These are phyloP conservation scores for Campylorhamphus procurvoides DNA, from an alignment of 2,113 vertebrate genomes.

Conservation along the genomic window DNA sequence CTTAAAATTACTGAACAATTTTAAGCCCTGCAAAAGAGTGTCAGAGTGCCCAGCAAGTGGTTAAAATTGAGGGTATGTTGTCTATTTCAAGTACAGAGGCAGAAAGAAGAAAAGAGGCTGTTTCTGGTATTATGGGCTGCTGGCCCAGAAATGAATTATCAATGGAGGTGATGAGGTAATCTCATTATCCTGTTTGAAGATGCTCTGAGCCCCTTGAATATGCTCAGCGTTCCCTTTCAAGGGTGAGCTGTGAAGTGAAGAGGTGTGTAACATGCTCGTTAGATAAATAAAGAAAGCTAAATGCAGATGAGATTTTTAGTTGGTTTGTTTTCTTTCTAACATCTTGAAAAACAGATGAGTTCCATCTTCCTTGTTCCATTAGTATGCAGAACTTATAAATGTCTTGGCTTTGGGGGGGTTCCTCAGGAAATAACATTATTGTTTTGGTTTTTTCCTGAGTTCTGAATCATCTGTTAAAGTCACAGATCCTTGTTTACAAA, in stretches of 20 bases:
- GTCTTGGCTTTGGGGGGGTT: neutral
- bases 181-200: neutral
- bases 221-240: neutral
- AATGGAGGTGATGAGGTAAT: neutral
- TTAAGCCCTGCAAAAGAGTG: neutral
- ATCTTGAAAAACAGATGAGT: constrained; percentile 1
- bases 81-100: neutral
- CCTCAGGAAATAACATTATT: neutral
- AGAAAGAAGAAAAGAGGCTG: neutral
- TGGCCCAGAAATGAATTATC: neutral
- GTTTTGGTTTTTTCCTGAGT: neutral
- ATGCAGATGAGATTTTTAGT: neutral
- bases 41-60: neutral
- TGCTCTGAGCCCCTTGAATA: neutral
- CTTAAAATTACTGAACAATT: neutral
- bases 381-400: neutral
- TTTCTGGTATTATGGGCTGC: neutral
- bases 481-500: neutral
- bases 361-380: neutral
- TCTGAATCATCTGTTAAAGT: constrained; percentile 25
- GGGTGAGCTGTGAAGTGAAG: neutral
- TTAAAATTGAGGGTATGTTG: neutral
- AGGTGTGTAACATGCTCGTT: rapidly evolving
- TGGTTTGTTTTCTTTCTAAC: neutral
- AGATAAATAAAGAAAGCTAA: neutral